A percentile compares a stretch with the other conserved stretches of the same genome.
Conservation (phyloP, 2,888 invertebrate species). For the Harpagoxenus sublaevis region DNA sequence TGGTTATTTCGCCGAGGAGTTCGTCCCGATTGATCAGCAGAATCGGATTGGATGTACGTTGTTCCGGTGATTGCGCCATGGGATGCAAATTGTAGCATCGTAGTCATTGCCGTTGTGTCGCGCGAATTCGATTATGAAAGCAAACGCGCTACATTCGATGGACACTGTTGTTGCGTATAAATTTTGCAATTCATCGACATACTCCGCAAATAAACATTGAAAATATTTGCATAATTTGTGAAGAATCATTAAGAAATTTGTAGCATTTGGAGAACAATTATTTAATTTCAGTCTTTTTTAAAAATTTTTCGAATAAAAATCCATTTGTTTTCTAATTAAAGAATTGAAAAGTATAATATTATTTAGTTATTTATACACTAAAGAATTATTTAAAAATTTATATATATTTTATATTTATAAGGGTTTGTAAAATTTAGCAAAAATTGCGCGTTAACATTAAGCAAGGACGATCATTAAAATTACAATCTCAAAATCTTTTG, state of each 20-base stretch:
- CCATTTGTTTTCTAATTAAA: not conserved
- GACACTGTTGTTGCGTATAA: not conserved
- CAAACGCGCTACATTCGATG: constrained; percentile 19
- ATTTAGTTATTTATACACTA: not conserved
- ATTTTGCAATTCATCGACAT: constrained; percentile 20
- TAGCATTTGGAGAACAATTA: not conserved
- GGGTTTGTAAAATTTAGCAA: not conserved
- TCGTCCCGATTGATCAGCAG: constrained; percentile 34
- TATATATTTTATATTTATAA: no score
- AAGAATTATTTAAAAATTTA: not conserved
- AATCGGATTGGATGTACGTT: constrained; percentile 29
- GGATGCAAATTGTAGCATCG: constrained; percentile 38
- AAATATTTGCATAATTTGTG: constrained; percentile 4
- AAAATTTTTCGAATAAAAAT: not conserved
- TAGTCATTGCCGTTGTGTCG: not conserved
- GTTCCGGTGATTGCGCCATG: constrained; percentile 35
- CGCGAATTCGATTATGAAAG: constrained; percentile 35
- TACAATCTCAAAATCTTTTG: not conserved
- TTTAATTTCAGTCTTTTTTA: not conserved
- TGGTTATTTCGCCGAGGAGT: constrained; percentile 12
- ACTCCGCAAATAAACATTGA: not conserved
- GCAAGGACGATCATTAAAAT: not conserved
- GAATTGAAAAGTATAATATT: not conserved
- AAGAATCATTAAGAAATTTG: constrained; percentile 30
- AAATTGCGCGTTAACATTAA: not conserved